Conservation (phyloP, 2,797 vertebrate species). For the Fistularia commersonii region DNA sequence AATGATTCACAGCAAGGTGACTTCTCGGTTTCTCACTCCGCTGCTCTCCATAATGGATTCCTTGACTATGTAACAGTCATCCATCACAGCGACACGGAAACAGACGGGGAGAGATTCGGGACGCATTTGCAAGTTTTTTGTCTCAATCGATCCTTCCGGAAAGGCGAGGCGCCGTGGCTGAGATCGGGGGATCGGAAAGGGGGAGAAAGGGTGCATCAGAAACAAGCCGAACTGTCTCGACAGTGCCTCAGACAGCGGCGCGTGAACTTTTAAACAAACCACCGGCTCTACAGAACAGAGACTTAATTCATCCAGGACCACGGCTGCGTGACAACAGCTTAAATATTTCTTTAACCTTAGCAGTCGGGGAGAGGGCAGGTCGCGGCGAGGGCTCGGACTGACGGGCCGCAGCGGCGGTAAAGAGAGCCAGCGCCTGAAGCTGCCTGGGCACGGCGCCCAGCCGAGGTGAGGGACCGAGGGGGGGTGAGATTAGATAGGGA, state of each 20-base stretch:
- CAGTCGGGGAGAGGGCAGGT: conserved; percentile 3
- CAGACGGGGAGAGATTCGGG: background rate
- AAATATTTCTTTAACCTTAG: conserved; percentile 5
- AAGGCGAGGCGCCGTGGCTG: background rate
- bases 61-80: no score
- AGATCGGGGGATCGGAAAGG: background rate
- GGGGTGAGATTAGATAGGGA: conserved; percentile 22
- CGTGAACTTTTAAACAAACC: no score
- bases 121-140: conserved; percentile 12
- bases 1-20: no score
- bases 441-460: conserved; percentile 22
- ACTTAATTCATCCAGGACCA: background rate
- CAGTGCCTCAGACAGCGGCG: no score
- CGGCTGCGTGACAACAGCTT: conserved; percentile 2
- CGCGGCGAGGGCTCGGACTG: conserved; percentile 3
- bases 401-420: no score
- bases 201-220: background rate
- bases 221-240: no score
- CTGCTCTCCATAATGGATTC: no score
- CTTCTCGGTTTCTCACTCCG: no score
- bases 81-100: no score
- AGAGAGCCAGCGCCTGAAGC: no score
- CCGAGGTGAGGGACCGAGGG: conserved; percentile 11
- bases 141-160: conserved; percentile 11
- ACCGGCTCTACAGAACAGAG: no score